Base-by-base conservation (phyloP, 1,140 invertebrate genomes). In the Stegodyphus dumicola region DNA sequence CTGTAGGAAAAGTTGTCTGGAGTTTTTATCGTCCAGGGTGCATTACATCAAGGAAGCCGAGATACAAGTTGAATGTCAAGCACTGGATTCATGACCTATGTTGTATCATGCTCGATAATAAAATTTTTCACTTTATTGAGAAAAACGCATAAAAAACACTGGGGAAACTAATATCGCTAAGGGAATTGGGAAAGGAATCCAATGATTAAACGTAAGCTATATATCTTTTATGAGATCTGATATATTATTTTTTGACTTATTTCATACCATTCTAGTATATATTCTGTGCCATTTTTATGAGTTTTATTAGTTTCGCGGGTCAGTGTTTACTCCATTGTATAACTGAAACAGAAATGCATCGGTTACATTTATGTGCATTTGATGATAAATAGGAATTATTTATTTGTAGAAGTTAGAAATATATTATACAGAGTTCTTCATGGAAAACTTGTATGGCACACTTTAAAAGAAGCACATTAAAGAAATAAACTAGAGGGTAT, bases 1-100 rank as follows among this genome's bases (percentile, higher is more conserved):
- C 18, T 75, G 17, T 56, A 18, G 71, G 10, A 53, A 85, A 83
- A 85, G 73, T 11, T 76, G 77, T 85, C 18, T 10, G 53, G 33
- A 77, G 48, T 70, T 85, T 74, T 85, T 85, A 77, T 85, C 64
- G 64, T 76, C 81, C 6, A 11, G 81, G 81, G 81, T 76, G 51
- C 60, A 76, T n/a, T 85, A 76, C 65, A 85, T 85, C 74, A 85
- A 60, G 51, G 11, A 76, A 85, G 10, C 77, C 51, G 71, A 76
- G 52, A 77, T 77, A 77, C 65, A 69, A 53, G 65, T 48, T 76
- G 74, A 76, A 85, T 85, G 74, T 56, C 65, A 85, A 85, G 80
- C 80, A 49, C 52, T 52, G 64, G 71, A 74, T 74, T 83, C 80
- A 76, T 76, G 15, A 49, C 65, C 74, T 56, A 54, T 76, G 18